Evolutionary conservation across 2,888 invertebrate species (phyloP).

Genomic region (Drosophila lutescens): DNA sequence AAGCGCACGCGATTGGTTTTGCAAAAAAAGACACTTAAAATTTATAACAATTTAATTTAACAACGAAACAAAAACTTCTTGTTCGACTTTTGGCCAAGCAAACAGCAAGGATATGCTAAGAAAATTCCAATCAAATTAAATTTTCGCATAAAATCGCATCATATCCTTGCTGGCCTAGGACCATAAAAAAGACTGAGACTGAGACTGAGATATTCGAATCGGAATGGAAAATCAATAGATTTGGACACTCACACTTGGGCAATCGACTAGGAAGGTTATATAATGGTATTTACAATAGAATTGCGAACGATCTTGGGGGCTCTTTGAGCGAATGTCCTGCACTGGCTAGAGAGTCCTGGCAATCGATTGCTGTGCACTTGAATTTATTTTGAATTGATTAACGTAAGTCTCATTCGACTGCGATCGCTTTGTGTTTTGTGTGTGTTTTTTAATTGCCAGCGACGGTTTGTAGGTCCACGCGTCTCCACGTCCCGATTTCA

Average conservation of each 20-base stretch:
- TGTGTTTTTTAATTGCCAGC: slow-evolving; percentile 57
- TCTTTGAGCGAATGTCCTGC: slow-evolving; percentile 37
- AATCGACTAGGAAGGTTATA: slow-evolving; percentile 36
- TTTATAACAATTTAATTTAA: slow-evolving; percentile 77
- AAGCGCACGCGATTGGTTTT: slow-evolving; percentile 52
- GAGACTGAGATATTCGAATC: slow-evolving; percentile 2
- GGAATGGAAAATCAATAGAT: slow-evolving; percentile 14
- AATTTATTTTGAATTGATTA: slow-evolving; percentile 30
- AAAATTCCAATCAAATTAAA: background rate
- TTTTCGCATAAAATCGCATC: background rate
- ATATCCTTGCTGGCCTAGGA: slow-evolving; percentile 60
- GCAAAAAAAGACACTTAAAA: slow-evolving; percentile 84
- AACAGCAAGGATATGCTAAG: slow-evolving; percentile 58
- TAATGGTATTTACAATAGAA: slow-evolving; percentile 25
- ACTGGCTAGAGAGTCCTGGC: slow-evolving; percentile 29
- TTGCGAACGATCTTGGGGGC: background rate
- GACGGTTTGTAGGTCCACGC: slow-evolving; percentile 81
- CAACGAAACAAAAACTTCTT: slow-evolving; percentile 52
- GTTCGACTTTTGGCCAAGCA: slow-evolving; percentile 10
- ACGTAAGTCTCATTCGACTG: slow-evolving; percentile 52
- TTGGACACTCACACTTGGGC: slow-evolving; percentile 61
- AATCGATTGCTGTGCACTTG: slow-evolving; percentile 42
- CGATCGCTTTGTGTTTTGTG: slow-evolving; percentile 48
- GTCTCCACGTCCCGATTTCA: slow-evolving; percentile 84
- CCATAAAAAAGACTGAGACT: slow-evolving; percentile 1